phyloP scores from a whole-genome alignment of 2,888 invertebrate species.

The Dicyrtomina minuta region DNA sequence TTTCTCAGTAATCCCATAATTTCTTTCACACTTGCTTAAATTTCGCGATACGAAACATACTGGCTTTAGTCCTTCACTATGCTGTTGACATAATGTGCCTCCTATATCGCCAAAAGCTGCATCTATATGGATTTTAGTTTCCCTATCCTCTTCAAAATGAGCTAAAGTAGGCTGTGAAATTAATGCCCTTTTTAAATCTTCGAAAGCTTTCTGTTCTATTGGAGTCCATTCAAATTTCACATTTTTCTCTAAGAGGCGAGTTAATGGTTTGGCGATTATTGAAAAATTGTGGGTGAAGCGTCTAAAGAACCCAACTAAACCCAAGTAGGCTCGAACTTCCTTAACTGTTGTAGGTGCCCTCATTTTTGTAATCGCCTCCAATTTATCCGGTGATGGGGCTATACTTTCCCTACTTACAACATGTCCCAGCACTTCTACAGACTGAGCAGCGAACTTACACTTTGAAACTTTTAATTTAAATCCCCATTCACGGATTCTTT shows the following conservation, averaged over 20 bases:
- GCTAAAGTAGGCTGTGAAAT: constrained; percentile 3
- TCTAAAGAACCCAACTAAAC: constrained; percentile 35
- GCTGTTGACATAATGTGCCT: not conserved
- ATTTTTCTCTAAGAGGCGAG: constrained; percentile 10
- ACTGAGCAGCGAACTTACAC: constrained; percentile 52
- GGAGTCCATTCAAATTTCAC: not conserved
- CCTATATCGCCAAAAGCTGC: constrained; percentile 12
- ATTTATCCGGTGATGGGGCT: constrained; percentile 32
- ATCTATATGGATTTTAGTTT: constrained; percentile 14
- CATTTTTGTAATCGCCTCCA: constrained; percentile 28
- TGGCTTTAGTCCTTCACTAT: constrained; percentile 39
- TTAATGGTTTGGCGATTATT: constrained; percentile 14
- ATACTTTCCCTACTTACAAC: constrained; percentile 52
- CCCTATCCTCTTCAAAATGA: not conserved
- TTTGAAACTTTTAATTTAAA: constrained; percentile 51
- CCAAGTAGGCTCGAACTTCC: constrained; percentile 37
- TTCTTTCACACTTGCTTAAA: constrained; percentile 54
- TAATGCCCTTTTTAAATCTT: not conserved
- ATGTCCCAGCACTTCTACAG: constrained; percentile 55
- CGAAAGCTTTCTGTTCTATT: constrained; percentile 10
- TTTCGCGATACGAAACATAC: constrained; percentile 55
- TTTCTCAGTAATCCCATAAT: constrained; percentile 56
- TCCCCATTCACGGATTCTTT: not conserved
- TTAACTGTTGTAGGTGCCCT: constrained; percentile 23
- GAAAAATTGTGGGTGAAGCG: constrained; percentile 30